Evolutionary conservation across 2,888 invertebrate genomes (phyloP), one percentile per base, ranked within the genome.

Genomic region (Agonopterix heracliana): DNA sequence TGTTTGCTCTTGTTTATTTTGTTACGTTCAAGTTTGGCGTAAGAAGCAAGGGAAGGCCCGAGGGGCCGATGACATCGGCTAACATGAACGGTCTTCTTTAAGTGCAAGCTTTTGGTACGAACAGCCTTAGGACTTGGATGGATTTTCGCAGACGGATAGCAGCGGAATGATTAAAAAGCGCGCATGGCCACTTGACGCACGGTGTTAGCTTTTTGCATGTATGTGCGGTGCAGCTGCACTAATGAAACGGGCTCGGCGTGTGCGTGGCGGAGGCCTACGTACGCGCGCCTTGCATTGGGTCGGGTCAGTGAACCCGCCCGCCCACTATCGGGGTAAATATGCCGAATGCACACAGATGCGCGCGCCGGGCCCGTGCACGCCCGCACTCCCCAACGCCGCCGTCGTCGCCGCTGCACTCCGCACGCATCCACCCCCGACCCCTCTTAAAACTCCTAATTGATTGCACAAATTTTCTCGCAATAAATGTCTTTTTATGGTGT

Each of bases 311-410:
- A 86, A 76, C 84, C 81, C 82, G 77, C 79, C 83, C 86, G 83
- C 82, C 84, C 82, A 81, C 83, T 80, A 84, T 85, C 83, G 82
- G 85, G 86, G 86, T 86, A 88, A 88, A 88, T 87, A 87, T 86
- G 86, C 87, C 87, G 86, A 87, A 86, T 88, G 88, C 87, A 86
- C 87, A 86, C 84, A 84, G 85, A 83, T 82, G 81, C 88, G 86
- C 87, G 86, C 86, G 84, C 86, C 80, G 82, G 72, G 71, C 69
- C 66, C 61, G 62, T 40, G 46, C 50, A 58, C 51, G 51, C 56
- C 54, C 55, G 41, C 47, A 55, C 48, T 53, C 58, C 59, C 66
- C 62, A 67, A 68, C 53, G 57, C 57, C 66, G 61, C 68, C 68
- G 65, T 63, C 75, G 68, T 60, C 74, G 73, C 67, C 78, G 78